Base-by-base conservation (phyloP, 2,113 vertebrate genomes). In the Melierax canorus region DNA sequence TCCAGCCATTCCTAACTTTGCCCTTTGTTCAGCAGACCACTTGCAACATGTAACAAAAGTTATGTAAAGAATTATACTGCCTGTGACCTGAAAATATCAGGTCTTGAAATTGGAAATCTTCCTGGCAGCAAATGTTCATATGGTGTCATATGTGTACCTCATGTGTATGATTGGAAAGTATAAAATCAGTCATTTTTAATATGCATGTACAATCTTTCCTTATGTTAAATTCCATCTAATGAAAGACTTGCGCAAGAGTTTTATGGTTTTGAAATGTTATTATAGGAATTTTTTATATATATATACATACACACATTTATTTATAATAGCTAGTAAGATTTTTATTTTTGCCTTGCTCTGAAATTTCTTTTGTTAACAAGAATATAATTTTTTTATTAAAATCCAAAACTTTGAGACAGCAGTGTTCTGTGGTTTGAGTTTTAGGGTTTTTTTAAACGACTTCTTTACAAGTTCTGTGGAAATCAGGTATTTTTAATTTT, bases 361-460 rank as follows among this genome's bases (percentile, higher is more conserved):
- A 77, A 9, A 11, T 55, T 38, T 17, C 9, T 41, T 69, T 85
- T 90, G 5, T 36, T 43, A n/a, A 56, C 0, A 0, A 39, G 10
- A 41, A n/a, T 7, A 9, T 21, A 1, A 3, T 51, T 79, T 67
- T 59, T 53, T 41, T 2, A 79, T 43, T 51, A 48, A 71, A 84
- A 77, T 53, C 8, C 39, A 30, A 73, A 68, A 45, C 18, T 45
- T 58, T 50, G 22, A 66, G 10, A 51, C 11, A 69, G 6, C 7
- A 68, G 3, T 26, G 8, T 43, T 90, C 17, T 58, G 16, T 41
- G 19, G 0, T 11, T 63, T 55, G 11, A 30, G 7, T 66, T 72
- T 73, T 34, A 38, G 10, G 1, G 1, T 0, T 1, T 64, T 64
- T 82, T 79, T 3, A 32, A 69, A 43, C 7, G 0, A 11, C 34